These are phyloP conservation scores for Periophthalmus modestus DNA, from an alignment of 2,113 vertebrate species.

Conservation along the genomic window DNA sequence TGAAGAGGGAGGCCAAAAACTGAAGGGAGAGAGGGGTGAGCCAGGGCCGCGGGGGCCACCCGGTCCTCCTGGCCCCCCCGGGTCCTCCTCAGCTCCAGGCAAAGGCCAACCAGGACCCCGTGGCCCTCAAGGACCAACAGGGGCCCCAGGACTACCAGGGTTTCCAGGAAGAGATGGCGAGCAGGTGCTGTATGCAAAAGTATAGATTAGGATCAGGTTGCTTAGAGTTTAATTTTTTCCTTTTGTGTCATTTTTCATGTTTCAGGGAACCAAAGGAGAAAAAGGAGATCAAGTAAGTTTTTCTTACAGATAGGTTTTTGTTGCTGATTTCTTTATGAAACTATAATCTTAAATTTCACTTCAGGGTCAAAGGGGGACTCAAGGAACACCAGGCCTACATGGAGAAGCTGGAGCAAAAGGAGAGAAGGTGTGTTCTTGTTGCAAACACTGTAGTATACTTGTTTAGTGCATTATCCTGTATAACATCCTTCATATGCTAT, in stretches of 20 bases:
- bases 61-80: slow-evolving; percentile 65
- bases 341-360: slow-evolving; percentile 11
- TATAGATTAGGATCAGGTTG: not conserved
- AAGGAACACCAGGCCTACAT: slow-evolving; percentile 68
- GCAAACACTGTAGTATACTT: not conserved
- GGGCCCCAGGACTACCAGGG: slow-evolving; percentile 55
- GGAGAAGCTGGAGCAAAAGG: slow-evolving; percentile 79
- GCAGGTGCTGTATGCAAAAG: slow-evolving; percentile 41
- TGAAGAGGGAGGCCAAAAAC: slow-evolving; percentile 40
- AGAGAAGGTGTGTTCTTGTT: slow-evolving; percentile 79
- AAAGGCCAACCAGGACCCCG: slow-evolving; percentile 48
- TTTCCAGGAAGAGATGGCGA: slow-evolving; percentile 66
- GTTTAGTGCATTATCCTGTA: not conserved
- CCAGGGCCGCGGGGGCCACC: slow-evolving; percentile 61
- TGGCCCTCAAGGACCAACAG: slow-evolving; percentile 66
- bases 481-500: not conserved
- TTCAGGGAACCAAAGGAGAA: slow-evolving; percentile 72
- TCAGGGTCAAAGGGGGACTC: slow-evolving; percentile 74
- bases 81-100: slow-evolving; percentile 25
- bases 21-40: slow-evolving; percentile 75
- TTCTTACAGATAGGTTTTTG: not conserved
- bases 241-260: not conserved
- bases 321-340: not conserved
- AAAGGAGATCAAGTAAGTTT: slow-evolving; percentile 71
- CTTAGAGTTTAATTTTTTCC: not conserved